Evolutionary conservation across 2,113 vertebrate species (phyloP), one percentile per base, ranked within the genome.

Genomic region (Crypturellus undulatus): DNA sequence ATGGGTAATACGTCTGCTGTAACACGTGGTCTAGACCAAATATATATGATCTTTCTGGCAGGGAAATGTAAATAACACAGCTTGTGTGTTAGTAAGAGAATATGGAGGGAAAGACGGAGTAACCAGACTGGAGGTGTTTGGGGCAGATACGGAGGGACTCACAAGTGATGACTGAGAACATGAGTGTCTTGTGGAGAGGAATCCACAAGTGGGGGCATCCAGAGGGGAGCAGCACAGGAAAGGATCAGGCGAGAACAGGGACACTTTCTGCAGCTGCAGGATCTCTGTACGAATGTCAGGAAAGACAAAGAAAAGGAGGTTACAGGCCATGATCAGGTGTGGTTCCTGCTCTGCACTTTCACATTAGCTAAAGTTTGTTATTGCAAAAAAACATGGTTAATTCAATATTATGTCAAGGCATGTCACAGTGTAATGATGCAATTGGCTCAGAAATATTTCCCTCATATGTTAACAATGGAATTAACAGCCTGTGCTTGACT

Each of bases 401-500:
- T 77, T 90, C 49, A 43, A 10, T 21, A 15, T 6, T 76, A 42
- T 4, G 40, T 83, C 64, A 76, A 90, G 69, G 22, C 42, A 34
- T 1, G 0, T 38, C 0, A 2, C 62, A 68, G 49, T n/a, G 40
- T 4, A 60, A 28, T 43, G 40, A 67, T 58, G 42, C 21, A 25
- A n/a, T 40, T 20, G 17, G 19, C 16, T 45, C 42, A 75, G 77
- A 92, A 79, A 76, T n/a, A 62, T 43, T 25, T 32, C 32, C 15
- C 9, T 7, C 64, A 38, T 24, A 79, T 82, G 36, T 58, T 32
- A 81, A 47, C 14, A 71, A 28, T 26, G 59, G 52, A 93, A 75
- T 68, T 51, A 62, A 26, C 12, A 81, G 38, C 24, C 9, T 78
- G 16, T 45, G 24, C 32, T 70, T 24, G 24, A 70, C 8, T n/a